Evolutionary conservation across 2,113 vertebrate genomes (phyloP), one percentile per base, ranked within the genome.

Genomic region (Dasyprocta punctata): DNA sequence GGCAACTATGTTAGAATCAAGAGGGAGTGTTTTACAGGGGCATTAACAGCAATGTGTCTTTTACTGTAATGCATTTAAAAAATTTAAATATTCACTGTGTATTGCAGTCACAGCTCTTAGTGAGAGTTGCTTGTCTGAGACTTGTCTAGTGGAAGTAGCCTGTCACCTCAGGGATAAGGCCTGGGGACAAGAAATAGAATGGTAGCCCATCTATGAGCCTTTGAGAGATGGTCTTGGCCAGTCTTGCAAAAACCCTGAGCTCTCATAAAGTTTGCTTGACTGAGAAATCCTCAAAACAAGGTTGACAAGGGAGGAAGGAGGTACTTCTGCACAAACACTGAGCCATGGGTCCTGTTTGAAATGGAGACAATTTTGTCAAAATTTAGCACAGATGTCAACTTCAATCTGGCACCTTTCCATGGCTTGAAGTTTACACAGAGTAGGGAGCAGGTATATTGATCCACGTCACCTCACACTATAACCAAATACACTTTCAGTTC

Each of bases 401-500:
- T 87, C 41, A 47, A 19, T 82, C 28, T 52, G 78, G 90, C 93
- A 84, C 41, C 38, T 47, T 58, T 33, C 38, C 24, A 44, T 9
- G 61, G 30, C 28, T 86, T 36, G 92, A 93, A 77, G 63, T 58
- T 94, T 71, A 63, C 95, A 78, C 75, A 78, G 41, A 47, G 41
- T 65, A 8, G 87, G 67, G 92, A 94, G 86, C 91, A 86, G 97
- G 96, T 94, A 95, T 97, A 99, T 97, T 95, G 97, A 98, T 98
- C 97, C 96, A 97, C 96, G 97, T 97, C 96, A 97, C 97, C 96
- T 98, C 97, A 92, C 97, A n/a, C n/a, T 96, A 97, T 96, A 95
- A 97, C 97, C 95, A 97, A 98, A 96, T 89, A 91, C 92, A 94
- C 97, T 95, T 96, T 87, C 80, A 93, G 87, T 78, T 97, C 81